These are phyloP conservation scores for Caenorhabditis brenneri DNA, from an alignment of 1,140 invertebrate genomes.

Conservation along the genomic window DNA sequence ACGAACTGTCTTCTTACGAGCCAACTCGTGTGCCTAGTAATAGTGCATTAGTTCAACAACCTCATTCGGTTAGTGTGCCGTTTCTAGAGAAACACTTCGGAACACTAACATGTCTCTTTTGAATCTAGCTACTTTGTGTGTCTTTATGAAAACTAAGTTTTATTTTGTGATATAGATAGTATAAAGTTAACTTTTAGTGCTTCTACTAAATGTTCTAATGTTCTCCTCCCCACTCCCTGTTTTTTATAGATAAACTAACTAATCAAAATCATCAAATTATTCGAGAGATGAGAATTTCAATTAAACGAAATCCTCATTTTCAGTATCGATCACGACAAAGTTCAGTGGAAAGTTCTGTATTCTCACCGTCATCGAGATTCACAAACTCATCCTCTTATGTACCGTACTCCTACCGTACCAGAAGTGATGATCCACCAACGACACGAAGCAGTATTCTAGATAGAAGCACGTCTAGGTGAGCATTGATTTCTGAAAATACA, in stretches of 20 bases:
- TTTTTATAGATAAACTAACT: too few relatives aligned
- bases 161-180: too few relatives aligned
- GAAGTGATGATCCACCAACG: conserved; percentile 35
- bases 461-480: conserved; percentile 2
- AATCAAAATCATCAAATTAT: neutral
- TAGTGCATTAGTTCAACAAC: conserved; percentile 32
- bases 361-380: neutral
- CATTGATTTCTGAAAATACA: neutral
- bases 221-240: too few relatives aligned
- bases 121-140: neutral
- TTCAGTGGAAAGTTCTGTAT: conserved; percentile 37
- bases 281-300: neutral
- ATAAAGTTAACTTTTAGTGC: too few relatives aligned
- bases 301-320: neutral
- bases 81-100: neutral
- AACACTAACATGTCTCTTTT: neutral
- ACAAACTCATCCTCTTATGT: conserved; percentile 9
- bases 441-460: conserved; percentile 4
- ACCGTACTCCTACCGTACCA: neutral
- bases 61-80: conserved; percentile 32
- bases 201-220: too few relatives aligned
- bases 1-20: conserved; percentile 38
- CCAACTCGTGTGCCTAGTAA: conserved; percentile 26
- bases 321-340: conserved; percentile 33
- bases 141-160: neutral